A percentile compares a stretch with the other conserved stretches of the same genome.
Evolutionary conservation across 1,140 invertebrate species (phyloP).

Genomic region (Drosophila pandora): DNA sequence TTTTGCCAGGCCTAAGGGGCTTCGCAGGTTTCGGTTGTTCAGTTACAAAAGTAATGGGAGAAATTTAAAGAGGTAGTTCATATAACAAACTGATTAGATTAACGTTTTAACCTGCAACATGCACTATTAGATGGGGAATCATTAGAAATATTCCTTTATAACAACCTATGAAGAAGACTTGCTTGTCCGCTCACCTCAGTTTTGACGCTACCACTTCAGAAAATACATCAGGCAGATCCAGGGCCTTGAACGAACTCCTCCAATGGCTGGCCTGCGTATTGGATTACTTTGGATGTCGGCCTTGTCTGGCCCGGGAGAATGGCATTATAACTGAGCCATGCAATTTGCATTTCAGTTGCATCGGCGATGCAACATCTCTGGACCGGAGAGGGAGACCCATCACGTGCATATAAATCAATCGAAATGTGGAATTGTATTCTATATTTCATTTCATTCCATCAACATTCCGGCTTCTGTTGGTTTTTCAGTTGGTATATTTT

Average conservation of each 20-base stretch:
- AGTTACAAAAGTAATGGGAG: background rate
- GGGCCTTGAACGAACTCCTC: conserved; percentile 25
- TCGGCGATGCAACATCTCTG: background rate
- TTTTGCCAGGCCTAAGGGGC: background rate
- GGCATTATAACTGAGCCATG: conserved; percentile 70
- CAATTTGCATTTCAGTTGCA: conserved; percentile 56
- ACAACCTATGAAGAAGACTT: background rate
- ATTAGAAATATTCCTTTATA: too few relatives aligned
- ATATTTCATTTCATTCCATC: conserved; percentile 51
- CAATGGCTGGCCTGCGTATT: conserved; percentile 41
- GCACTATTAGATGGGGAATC: too few relatives aligned
- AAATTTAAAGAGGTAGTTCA: background rate
- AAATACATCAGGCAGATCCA: conserved; percentile 15
- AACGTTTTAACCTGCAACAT: background rate
- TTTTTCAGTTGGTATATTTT: conserved; percentile 3
- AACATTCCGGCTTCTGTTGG: conserved; percentile 35
- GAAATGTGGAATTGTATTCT: conserved; percentile 47
- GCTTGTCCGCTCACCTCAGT: background rate
- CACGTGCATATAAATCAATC: conserved; percentile 50
- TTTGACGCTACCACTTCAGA: conserved; percentile 18
- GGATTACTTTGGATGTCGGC: conserved; percentile 51
- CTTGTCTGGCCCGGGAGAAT: conserved; percentile 37
- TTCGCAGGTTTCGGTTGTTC: background rate
- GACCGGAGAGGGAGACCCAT: conserved; percentile 8
- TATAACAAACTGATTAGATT: background rate